Evolutionary conservation across 2,113 vertebrate species (phyloP), one percentile per base, ranked within the genome.

Genomic region (Silurus meridionalis): DNA sequence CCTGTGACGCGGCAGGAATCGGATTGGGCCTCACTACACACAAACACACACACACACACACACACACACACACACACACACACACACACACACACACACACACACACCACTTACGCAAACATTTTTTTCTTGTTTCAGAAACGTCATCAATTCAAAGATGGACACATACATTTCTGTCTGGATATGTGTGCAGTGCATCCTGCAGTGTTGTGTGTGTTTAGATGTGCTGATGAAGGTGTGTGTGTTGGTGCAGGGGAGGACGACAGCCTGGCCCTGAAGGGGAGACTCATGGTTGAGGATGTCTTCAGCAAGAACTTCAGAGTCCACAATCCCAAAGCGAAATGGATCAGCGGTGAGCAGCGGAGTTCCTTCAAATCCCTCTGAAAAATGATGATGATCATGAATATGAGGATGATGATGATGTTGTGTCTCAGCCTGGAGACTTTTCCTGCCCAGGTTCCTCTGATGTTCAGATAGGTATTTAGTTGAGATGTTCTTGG

Each of bases 281-380:
- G 94, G 82, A 99, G 97, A 89, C 95, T 99, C 93, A 96, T 95
- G 0, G 95, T 98, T 69, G 96, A 95, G 86, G 96, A 98, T 91
- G 94, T 99, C 85, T 97, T 97, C 89, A 95, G 95, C 19, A 95
- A 94, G 87, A 95, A 97, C 82, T 97, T 98, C 93, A 96, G 94
- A 92, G 94, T 97, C 86, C 97, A 98, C 0, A 95, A 99, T 91
- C 97, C 97, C 0, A 94, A 97, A 23, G 97, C 97, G 48, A 97
- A 97, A 91, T 99, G 98, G 98, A 97, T 99, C 89, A 97, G 94
- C 37, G 95, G 98, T 99, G 80, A 97, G 83, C 78, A 28, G 67
- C 55, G 63, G 37, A 17, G 72, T 37, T 0, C 13, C 9, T 28
- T 63, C 57, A 58, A 50, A 46, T 53, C 15, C 37, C 15, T 19